phyloP scores from a whole-genome alignment of 1,140 invertebrate genomes.

The Psix sp. region DNA sequence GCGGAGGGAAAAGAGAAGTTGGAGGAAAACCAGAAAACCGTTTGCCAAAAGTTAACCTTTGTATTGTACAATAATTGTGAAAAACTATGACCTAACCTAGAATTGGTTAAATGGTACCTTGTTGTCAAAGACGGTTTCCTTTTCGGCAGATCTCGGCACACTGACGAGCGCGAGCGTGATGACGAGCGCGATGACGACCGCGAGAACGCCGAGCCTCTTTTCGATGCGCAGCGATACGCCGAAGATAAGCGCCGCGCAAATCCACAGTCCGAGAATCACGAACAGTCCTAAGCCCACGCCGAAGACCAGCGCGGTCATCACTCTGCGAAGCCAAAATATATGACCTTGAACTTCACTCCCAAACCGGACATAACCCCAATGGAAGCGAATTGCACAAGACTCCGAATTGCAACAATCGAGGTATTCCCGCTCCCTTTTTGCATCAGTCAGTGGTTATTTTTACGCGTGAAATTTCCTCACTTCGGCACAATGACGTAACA shows the following conservation, averaged over 20 bases:
- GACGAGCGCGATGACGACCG: constrained; percentile 72
- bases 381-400: too few relatives aligned
- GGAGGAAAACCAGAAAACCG: neutral
- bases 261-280: constrained; percentile 78
- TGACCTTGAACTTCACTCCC: neutral
- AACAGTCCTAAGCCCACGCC: constrained; percentile 79
- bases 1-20: too few relatives aligned
- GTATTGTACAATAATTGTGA: neutral
- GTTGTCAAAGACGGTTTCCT: constrained; percentile 56
- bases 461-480: too few relatives aligned
- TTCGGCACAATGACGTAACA: too few relatives aligned
- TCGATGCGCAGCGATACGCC: constrained; percentile 78
- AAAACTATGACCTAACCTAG: constrained; percentile 6
- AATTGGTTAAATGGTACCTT: constrained; percentile 67
- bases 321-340: constrained; percentile 42
- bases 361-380: neutral
- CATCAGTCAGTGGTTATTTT: too few relatives aligned
- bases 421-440: too few relatives aligned
- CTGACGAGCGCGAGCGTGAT: constrained; percentile 77
- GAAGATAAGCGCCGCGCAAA: constrained; percentile 77
- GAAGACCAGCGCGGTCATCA: constrained; percentile 76
- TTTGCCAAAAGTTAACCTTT: neutral
- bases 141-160: constrained; percentile 76
- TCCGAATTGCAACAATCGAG: too few relatives aligned
- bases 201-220: constrained; percentile 77